Percentiles rank a stretch among this genome's conserved stretches.
phyloP scores from a whole-genome alignment of 53 echinoderm and acorn worm genomes.

The Echinometra lucunter region DNA sequence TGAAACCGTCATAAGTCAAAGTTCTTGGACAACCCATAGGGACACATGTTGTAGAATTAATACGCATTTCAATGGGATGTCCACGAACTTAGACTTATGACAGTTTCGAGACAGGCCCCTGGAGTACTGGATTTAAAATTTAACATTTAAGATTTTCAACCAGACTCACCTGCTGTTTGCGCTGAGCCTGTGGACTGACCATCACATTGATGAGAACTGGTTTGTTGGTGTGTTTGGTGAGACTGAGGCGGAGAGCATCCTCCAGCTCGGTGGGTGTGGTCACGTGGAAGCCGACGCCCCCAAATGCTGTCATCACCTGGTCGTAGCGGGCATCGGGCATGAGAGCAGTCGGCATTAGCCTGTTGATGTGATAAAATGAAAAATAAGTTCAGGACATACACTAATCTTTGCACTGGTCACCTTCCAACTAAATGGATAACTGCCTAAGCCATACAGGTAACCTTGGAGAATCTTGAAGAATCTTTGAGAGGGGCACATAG shows the following conservation, averaged over 20 bases:
- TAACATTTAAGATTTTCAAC: too few species aligned
- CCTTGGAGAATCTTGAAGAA: too few species aligned
- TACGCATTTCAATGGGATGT: too few species aligned
- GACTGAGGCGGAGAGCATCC: slow-evolving; percentile 79
- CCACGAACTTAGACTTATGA: too few species aligned
- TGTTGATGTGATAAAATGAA: slow-evolving; percentile 12
- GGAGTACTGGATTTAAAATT: too few species aligned
- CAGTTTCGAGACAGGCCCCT: too few species aligned
- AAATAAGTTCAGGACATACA: background rate
- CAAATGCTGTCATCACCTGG: slow-evolving; percentile 93
- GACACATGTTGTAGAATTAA: too few species aligned
- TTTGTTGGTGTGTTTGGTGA: slow-evolving; percentile 73
- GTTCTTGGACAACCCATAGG: too few species aligned
- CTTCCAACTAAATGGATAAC: background rate
- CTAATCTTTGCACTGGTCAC: background rate
- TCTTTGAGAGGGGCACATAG: too few species aligned
- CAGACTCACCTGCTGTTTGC: slow-evolving; percentile 89
- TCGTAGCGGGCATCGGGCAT: slow-evolving; percentile 93
- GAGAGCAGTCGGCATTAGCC: slow-evolving; percentile 86
- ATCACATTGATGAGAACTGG: slow-evolving; percentile 92
- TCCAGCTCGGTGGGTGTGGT: slow-evolving; percentile 86
- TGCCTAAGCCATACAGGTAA: too few species aligned
- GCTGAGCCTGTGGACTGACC: slow-evolving; percentile 84
- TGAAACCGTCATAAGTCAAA: too few species aligned
- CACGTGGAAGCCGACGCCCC: slow-evolving; percentile 89